Evolutionary conservation across 2,797 vertebrate species (phyloP).

Genomic region (Oryzias dopingdopingensis): DNA sequence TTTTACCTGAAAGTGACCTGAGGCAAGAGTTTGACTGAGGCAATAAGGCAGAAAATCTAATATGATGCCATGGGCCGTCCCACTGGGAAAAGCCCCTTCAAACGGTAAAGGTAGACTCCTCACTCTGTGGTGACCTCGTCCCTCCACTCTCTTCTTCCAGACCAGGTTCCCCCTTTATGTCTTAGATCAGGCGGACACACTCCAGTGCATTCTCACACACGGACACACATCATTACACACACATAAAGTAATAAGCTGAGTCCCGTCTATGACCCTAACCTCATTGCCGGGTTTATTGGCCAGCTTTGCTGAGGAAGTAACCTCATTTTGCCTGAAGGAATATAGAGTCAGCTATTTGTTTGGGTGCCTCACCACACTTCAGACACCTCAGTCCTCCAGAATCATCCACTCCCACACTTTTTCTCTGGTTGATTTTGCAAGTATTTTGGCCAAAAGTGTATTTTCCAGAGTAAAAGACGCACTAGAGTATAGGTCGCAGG

Average conservation of each 20-base stretch:
- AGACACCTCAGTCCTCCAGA: conserved; percentile 17
- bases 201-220: conserved; percentile 17
- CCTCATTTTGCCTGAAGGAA: conserved; percentile 63
- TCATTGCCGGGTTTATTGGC: conserved; percentile 67
- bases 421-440: conserved; percentile 35
- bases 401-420: conserved; percentile 21
- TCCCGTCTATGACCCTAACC: conserved; percentile 62
- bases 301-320: conserved; percentile 58
- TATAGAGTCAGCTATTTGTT: conserved; percentile 71
- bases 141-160: conserved; percentile 7
- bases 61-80: conserved; percentile 61
- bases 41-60: conserved; percentile 75
- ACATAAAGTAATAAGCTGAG: conserved; percentile 58
- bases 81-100: conserved; percentile 49
- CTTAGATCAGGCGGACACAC: conserved; percentile 11
- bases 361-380: conserved; percentile 31
- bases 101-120: conserved; percentile 33
- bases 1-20: conserved; percentile 49
- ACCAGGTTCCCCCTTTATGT: conserved; percentile 2
- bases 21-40: conserved; percentile 60
- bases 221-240: conserved; percentile 17
- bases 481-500: neutral
- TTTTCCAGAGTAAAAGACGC: neutral
- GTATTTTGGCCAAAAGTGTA: conserved; percentile 17
- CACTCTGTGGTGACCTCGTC: conserved; percentile 15